Evolutionary conservation across 2,888 invertebrate species (phyloP).

Genomic region (Frankliniella intonsa): DNA sequence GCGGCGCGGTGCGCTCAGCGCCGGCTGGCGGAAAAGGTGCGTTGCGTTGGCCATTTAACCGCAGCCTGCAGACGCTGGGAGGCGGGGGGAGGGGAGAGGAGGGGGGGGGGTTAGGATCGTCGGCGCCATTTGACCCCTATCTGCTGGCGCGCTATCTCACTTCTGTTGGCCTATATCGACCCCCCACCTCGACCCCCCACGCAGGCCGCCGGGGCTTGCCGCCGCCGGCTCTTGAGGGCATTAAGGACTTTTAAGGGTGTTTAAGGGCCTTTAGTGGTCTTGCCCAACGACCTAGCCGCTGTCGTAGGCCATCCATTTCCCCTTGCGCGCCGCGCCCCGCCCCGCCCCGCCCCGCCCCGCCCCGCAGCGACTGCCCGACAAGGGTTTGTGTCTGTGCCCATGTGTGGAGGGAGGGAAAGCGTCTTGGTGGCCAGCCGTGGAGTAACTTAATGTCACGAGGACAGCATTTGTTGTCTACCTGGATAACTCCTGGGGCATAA

Average conservation of each 20-base stretch:
- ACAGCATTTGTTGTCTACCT: neutral
- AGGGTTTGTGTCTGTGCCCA: neutral
- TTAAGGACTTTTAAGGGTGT: constrained; percentile 26
- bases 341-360: neutral
- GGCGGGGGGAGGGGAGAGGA: neutral
- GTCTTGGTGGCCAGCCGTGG: too few species aligned
- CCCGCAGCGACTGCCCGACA: neutral
- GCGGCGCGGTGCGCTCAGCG: neutral
- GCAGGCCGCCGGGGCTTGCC: neutral
- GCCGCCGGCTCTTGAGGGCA: neutral
- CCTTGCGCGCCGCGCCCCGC: neutral
- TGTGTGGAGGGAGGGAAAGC: neutral
- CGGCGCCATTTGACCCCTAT: neutral
- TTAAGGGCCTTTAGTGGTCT: constrained; percentile 24
- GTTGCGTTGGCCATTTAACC: neutral
- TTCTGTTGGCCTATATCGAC: constrained; percentile 12
- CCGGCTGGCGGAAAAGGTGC: neutral
- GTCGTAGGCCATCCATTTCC: constrained; percentile 8
- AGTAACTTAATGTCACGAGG: too few species aligned
- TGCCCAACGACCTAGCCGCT: constrained; percentile 19
- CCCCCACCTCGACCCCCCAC: neutral
- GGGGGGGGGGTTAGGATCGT: neutral
- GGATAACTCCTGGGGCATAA: too few species aligned
- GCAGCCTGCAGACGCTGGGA: neutral
- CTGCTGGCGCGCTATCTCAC: neutral